Evolutionary conservation across 2,888 invertebrate genomes (phyloP).

Genomic region (Ormyrus nitidulus): DNA sequence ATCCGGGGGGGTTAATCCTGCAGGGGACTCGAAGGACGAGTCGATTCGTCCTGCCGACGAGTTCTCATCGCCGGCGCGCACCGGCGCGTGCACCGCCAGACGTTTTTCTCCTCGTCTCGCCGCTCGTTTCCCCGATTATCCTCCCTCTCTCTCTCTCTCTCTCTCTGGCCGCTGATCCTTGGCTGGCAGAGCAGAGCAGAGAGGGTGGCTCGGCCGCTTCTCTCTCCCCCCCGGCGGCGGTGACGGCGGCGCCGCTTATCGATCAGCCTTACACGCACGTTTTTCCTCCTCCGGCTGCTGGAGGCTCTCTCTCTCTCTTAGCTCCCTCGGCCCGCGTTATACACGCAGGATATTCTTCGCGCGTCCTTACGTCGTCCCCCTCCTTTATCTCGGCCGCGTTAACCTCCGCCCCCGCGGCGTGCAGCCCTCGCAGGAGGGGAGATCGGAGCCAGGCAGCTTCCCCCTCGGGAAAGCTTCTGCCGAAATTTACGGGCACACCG

Average conservation of each 20-base stretch:
- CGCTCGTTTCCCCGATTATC: background rate
- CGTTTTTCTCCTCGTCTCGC: slow-evolving; percentile 22
- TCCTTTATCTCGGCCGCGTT: slow-evolving; percentile 7
- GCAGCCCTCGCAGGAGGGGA: background rate
- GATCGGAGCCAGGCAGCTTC: background rate
- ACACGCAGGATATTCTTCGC: background rate
- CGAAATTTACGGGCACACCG: slow-evolving; percentile 7
- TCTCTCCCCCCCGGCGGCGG: background rate
- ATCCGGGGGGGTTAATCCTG: background rate
- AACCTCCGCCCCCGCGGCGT: slow-evolving; percentile 13
- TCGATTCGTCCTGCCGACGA: slow-evolving; percentile 41
- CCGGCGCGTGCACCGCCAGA: slow-evolving; percentile 12
- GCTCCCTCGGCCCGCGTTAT: background rate
- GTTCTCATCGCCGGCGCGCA: slow-evolving; percentile 5
- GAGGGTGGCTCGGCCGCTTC: background rate
- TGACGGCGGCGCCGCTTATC: slow-evolving; percentile 32
- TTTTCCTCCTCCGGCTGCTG: slow-evolving; percentile 21
- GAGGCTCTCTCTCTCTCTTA: too few species aligned
- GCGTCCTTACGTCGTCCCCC: slow-evolving; percentile 17
- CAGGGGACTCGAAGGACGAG: slow-evolving; percentile 37
- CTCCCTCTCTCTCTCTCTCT: background rate
- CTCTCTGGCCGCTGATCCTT: background rate
- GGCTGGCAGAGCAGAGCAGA: background rate
- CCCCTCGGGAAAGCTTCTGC: background rate
- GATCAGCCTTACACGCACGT: slow-evolving; percentile 46